Evolutionary conservation across 2,888 invertebrate species (phyloP), one percentile per base, ranked within the genome.

Genomic region (Deilephila elpenor): DNA sequence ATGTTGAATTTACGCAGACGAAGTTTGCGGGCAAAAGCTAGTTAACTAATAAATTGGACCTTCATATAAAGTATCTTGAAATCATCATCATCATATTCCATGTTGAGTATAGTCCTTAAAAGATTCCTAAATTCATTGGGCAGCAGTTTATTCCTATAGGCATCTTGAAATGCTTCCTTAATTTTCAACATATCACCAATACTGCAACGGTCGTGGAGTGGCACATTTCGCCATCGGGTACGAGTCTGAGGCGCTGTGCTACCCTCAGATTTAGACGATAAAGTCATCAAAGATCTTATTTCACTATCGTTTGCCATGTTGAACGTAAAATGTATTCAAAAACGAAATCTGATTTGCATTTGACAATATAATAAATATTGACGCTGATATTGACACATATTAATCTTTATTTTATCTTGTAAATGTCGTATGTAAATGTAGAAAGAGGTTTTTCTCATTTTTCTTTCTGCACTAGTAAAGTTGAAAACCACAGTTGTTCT

Each of bases 61-160:
- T 96, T 96, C 74, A 95, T 86, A 88, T 96, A 97, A 25, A 97
- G 87, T 78, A 95, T 93, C 64, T 96, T 95, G 77, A 94, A 96
- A 64, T 96, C 96, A 0, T 95, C 94, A 59, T 96, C 95, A 59
- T 93, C 92, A 76, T 95, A 95, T 73, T 93, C 92, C 19, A 95
- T 89, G 75, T 92, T 93, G 0, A 95, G 92, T 62, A 93, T 77
- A 1, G 85, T 91, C 61, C 85, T 82, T 14, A 96, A 81, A 37
- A 93, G 76, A 29, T 89, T 87, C 77, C 94, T 87, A 71, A 96
- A 91, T 77, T 93, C 89, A 2, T 83, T 85, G 0, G 91, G 89
- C 51, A 91, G 83, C 80, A 96, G 80, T 79, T 91, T 91, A 73
- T 92, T 90, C 34, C 83, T 86, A 70, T 91, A 89, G 1, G 94